Evolutionary conservation across 64 coral and sea anemone species (phyloP), one percentile per base, ranked within the genome.

Genomic region (Porites australiensis): DNA sequence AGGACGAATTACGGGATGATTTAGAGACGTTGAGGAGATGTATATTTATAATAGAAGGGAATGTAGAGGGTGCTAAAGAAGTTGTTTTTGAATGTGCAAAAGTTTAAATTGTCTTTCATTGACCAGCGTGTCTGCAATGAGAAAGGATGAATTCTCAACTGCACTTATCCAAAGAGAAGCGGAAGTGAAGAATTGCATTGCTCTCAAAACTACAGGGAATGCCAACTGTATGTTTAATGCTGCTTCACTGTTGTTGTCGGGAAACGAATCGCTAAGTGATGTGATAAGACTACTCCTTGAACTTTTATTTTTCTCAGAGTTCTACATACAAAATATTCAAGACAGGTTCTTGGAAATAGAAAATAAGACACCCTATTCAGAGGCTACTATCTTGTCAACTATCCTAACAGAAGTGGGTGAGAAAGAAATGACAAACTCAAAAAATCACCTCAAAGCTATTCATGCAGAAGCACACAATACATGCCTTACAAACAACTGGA

Each of bases 321-420:
- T 12, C 70, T 73, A 73, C 43, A 43, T 71, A 43, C 70, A 45
- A 73, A 73, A 5, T 44, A 47, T 73, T 45, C 44, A 73, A 73
- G 70, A 73, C 70, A 73, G 70, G 70, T 73, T 73, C 70, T 43
- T 73, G 70, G 70, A 73, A 73, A 44, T 73, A 13, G 16, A 19
- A 70, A 70, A 70, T 6, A 70, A 44, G 3, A 73, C 46, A 73
- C 20, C 12, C 2, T 44, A 73, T 73, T 73, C 70, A 73, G 70
- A 37, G 70, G 70, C 70, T 43, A 73, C 70, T 73, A 43, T 73
- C 37, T 73, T 73, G 27, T 73, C 43, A 43, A 73, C 70, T 44
- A 73, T 73, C 23, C 70, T 73, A 12, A 73, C 70, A 73, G 70
- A 73, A 73, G 70, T 43, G 5, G 70, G 70, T 44, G 70, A 73